Evolutionary conservation across 2,797 vertebrate species (phyloP), one percentile per base, ranked within the genome.

Genomic region (Arnoldichthys spilopterus): DNA sequence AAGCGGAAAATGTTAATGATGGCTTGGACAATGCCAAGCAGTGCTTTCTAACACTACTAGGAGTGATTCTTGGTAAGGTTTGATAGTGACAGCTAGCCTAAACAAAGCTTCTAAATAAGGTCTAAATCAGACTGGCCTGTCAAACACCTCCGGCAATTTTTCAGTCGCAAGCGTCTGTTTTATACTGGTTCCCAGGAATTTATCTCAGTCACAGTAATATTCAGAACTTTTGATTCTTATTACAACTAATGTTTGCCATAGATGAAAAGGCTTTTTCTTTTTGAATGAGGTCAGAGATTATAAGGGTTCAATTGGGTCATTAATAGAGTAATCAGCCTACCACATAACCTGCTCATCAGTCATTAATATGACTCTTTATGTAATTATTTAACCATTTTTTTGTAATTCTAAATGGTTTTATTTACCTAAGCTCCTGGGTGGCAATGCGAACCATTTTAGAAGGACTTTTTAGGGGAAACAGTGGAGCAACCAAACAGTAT

Each of bases 31-130:
- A 54, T 71, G 68, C 54, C 47, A 71, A 13, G 8, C 49, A 6
- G 26, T n/a, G 20, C 49, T 53, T 71, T 54, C 47, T n/a, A n/a
- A 16, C 4, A 6, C 40, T 6, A 26, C 12, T n/a, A 22, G 47
- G 20, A 32, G 67, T 69, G 67, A 71, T 54, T 32, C 5, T 53
- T 34, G 26, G 30, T 28, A 53, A 53, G 3, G 7, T 53, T 53
- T 71, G 28, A 53, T 13, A 22, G 18, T 11, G 67, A 70, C 45
- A 30, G 67, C 22, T 49, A 47, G 66, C 43, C 67, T 53, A 32
- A 70, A 71, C 49, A 71, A 7, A n/a, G 20, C 20, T 56, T 18
- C 28, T 49, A 69, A 30, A 37, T 24, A 34, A 34, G 2, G 45
- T 71, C 47, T 47, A 71, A 34, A 7, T 54, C 47, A 56, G 68